These are phyloP conservation scores for Lamellibrachia columna DNA, from an alignment of 2,888 invertebrate genomes.

Conservation along the genomic window DNA sequence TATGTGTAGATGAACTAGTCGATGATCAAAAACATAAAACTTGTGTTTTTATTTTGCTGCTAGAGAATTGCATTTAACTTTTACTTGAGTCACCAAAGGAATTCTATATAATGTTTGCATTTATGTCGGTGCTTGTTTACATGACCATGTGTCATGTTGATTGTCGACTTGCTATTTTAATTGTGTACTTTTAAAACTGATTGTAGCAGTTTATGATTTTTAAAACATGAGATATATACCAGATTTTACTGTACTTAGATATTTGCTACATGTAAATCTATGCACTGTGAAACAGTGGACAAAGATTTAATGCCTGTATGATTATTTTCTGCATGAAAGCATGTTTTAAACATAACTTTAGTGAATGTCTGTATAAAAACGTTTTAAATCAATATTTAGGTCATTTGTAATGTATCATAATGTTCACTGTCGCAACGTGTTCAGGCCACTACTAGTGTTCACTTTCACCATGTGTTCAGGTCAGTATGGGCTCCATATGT, in stretches of 20 bases:
- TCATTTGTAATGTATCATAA: neutral
- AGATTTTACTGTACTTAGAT: too few species aligned
- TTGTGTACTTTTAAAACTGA: neutral
- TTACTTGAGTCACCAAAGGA: neutral
- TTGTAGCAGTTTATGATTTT: neutral
- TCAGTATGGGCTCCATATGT: neutral
- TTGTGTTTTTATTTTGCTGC: neutral
- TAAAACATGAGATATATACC: too few species aligned
- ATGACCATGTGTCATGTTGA: neutral
- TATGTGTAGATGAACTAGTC: neutral
- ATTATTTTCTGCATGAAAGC: neutral
- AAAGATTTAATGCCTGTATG: neutral
- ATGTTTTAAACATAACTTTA: neutral
- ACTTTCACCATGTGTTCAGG: neutral
- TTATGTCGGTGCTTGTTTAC: neutral
- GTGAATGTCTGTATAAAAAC: too few species aligned
- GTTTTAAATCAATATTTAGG: neutral
- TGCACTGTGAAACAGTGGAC: neutral
- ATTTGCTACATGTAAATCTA: neutral
- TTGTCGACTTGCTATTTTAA: neutral
- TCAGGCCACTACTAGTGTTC: neutral
- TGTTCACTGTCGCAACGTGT: neutral
- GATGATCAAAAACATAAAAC: neutral
- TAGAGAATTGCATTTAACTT: constrained; percentile 3
- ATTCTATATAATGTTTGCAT: neutral